A percentile compares a stretch with the other conserved stretches of the same genome.
These are phyloP conservation scores for Sphenodon punctatus DNA, from an alignment of 2,797 vertebrate species.

Conservation along the genomic window DNA sequence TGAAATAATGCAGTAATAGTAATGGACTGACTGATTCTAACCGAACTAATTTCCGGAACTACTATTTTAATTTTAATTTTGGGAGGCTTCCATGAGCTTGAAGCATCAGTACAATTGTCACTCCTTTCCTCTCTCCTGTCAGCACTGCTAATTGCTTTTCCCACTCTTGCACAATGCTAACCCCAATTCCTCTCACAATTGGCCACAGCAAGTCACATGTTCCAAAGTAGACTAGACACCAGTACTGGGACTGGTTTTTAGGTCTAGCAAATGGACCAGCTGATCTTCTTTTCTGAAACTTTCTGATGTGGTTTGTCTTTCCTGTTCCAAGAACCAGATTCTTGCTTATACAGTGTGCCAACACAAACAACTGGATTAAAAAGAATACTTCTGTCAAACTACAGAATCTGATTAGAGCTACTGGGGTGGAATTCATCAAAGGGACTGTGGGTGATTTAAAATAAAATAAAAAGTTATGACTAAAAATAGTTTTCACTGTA, in stretches of 20 bases:
- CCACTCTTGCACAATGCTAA: background rate
- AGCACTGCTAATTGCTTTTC: too few relatives aligned
- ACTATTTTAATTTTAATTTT: too few relatives aligned
- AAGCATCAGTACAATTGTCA: too few relatives aligned
- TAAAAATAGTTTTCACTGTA: background rate
- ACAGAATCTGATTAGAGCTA: slow-evolving; percentile 12
- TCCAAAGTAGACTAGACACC: slow-evolving; percentile 15
- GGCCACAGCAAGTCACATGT: too few relatives aligned
- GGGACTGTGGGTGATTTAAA: background rate
- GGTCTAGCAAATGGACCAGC: slow-evolving; percentile 5
- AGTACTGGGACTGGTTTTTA: background rate
- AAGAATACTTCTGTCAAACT: slow-evolving; percentile 38
- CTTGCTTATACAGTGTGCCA: slow-evolving; percentile 26
- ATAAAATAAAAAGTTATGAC: too few relatives aligned
- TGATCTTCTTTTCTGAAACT: slow-evolving; percentile 30
- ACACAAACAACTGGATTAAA: slow-evolving; percentile 44
- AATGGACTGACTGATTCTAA: too few relatives aligned
- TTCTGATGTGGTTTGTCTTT: slow-evolving; percentile 63
- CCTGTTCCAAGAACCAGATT: slow-evolving; percentile 52
- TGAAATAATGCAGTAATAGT: too few relatives aligned
- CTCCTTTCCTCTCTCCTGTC: too few relatives aligned
- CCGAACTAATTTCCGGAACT: too few relatives aligned
- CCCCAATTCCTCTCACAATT: background rate
- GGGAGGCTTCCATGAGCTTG: too few relatives aligned
- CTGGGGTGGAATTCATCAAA: slow-evolving; percentile 28